Evolutionary conservation across 2,797 vertebrate genomes (phyloP).

Genomic region (Epinephelus malabaricus): DNA sequence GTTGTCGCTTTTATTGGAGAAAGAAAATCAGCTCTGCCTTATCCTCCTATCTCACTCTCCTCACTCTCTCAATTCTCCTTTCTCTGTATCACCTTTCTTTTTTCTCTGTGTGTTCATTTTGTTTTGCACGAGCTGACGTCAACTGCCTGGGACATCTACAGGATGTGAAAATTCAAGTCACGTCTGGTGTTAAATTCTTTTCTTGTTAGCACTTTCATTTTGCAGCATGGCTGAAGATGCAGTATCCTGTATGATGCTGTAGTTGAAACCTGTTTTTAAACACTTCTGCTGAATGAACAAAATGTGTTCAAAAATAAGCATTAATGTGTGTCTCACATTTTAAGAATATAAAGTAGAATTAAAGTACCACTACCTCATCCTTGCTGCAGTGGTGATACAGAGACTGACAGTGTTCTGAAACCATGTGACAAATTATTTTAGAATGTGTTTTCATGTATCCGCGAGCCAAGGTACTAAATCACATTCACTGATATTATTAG

Average conservation of each 20-base stretch:
- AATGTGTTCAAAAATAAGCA: background rate
- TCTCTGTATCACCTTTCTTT: constrained; percentile 50
- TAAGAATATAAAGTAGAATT: background rate
- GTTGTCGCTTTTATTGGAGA: constrained; percentile 80
- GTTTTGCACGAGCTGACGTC: constrained; percentile 51
- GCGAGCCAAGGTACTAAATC: constrained; percentile 12
- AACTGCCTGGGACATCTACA: constrained; percentile 28
- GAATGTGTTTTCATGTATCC: background rate
- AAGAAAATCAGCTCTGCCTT: constrained; percentile 71
- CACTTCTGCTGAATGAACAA: background rate
- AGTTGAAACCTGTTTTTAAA: background rate
- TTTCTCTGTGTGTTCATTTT: constrained; percentile 40
- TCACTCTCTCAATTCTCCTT: constrained; percentile 42
- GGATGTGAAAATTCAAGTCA: constrained; percentile 54
- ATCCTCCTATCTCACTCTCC: constrained; percentile 47
- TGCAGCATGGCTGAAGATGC: background rate
- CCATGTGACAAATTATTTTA: background rate
- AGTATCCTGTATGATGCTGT: constrained; percentile 17
- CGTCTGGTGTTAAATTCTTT: constrained; percentile 25
- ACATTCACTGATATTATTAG: constrained; percentile 20
- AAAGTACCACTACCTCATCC: background rate
- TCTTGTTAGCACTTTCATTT: constrained; percentile 20
- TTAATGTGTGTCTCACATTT: background rate
- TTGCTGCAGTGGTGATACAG: constrained; percentile 4
- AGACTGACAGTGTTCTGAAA: constrained; percentile 5